Evolutionary conservation across 1,140 invertebrate genomes (phyloP), one percentile per base, ranked within the genome.

Genomic region (Drosophila prosaltans): DNA sequence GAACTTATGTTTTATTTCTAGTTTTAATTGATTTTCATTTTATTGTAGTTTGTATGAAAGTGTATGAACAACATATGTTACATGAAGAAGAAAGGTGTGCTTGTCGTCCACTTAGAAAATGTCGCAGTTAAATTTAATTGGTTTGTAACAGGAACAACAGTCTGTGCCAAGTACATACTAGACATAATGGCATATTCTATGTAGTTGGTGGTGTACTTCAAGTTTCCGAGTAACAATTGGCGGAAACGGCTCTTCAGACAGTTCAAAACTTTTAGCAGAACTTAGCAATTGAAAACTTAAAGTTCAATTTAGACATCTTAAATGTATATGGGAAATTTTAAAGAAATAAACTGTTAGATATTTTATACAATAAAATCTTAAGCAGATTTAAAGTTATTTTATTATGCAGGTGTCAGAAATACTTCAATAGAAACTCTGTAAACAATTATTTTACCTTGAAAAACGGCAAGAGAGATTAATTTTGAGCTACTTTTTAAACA

Each of bases 101-200:
- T 1, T 36, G 5, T 40, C 45, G 21, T 51, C 45, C 45, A 51
- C 45, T 51, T 51, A 51, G 21, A 9, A 10, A 51, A 51, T 51
- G 45, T 51, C 45, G 45, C 45, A 51, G 45, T 51, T 51, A 51
- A 51, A 51, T 51, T 26, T 51, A 51, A 51, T 51, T 51, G 45
- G 21, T 51, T 51, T 51, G 45, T 51, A 51, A 51, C 45, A 51
- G 45, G 45, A 51, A 51, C 45, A 51, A 51, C 45, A 51, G 45
- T 51, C 26, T 51, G 45, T 51, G 1, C 45, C 45, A 51, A 51
- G 45, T 51, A 51, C 45, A 6, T 24, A 51, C 45, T 51, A 51
- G 45, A 51, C 45, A 51, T 51, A 51, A 51, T 51, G 45, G 45
- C 45, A 51, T 21, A 48, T 21, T 48, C 45, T 48, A 24, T 48